Base-by-base conservation (phyloP, 2,888 invertebrate species). In the Ochropacha duplaris region DNA sequence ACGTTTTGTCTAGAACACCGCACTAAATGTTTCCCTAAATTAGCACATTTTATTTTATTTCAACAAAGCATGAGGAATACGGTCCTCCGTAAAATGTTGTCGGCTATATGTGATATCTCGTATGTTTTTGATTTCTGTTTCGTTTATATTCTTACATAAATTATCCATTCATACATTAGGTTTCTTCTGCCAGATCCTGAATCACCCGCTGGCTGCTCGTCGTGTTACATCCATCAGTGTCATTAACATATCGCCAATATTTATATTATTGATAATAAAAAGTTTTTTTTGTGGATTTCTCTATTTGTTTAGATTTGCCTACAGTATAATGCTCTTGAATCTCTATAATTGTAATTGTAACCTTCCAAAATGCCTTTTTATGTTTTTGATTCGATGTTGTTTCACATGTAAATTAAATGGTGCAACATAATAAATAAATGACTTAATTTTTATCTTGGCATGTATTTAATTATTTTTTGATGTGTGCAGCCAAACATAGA, bases 11-110 rank as follows among this genome's bases (percentile, higher is more conserved):
- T 86, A 82, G 78, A 78, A 77, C 68, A 79, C 76, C 77, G 92
- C 92, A 92, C 91, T 88, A 81, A 84, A 83, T 90, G 91, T 92
- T 84, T 82, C 79, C 83, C 79, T 77, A 70, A 73, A 64, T 78
- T 67, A 84, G 86, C 90, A 90, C 91, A 77, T 78, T 81, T 81
- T 71, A 69, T 71, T 81, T 82, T 78, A 67, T 76, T 70, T 78
- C 78, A 61, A 74, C 66, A 83, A 68, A 67, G 76, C 88, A 78
- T 73, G 74, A 79, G 82, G 65, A 24, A 24, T 24, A 24, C 64
- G 75, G 68, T 79, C 71, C 76, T 80, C 71, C 73, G 74, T 69
- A 65, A 65, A 69, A 68, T 67, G 64, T 63, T 79, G 65, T 74
- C 70, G 69, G 65, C 66, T 78, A 65, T 72, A 67, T 78, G 71